Evolutionary conservation across 2,797 vertebrate genomes (phyloP), one percentile per base, ranked within the genome.

Genomic region (Bufotes viridis): DNA sequence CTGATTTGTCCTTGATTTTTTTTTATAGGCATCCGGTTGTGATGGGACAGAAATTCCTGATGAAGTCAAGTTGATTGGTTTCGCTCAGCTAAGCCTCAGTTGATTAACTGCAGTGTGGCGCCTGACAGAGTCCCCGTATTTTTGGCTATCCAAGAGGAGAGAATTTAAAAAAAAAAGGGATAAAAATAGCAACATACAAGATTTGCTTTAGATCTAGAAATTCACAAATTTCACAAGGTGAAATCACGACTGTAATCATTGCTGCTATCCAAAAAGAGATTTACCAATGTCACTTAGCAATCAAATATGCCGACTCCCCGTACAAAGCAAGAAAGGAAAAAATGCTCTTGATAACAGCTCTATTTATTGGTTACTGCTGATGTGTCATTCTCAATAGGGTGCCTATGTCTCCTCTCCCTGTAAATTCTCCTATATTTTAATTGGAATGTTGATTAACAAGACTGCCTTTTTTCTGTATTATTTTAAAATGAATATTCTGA

Each of bases 41-140:
- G 98, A 98, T 78, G 97, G 97, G 90, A 93, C 95, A 0, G 98
- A 99, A 95, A 97, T 96, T 91, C 97, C 97, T 0, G 98, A 99
- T 58, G 98, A 98, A 94, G 96, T 98, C 94, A 99, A 99, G 95
- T 94, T 99, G 96, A 98, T 98, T 86, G 97, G 98, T 93, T 99
- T 98, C 94, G 98, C 98, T 82, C 98, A 99, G 94, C 93, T 99
- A 91, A 99, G 98, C 91, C 94, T 99, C 93, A 97, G 96, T 96
- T 98, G 98, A 99, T 97, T 61, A 94, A 81, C 91, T 87, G 90
- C 91, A 89, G 78, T 88, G 90, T 55, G 90, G 87, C 86, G 72
- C 85, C 87, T 90, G 91, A 92, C 89, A 51, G 91, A 93, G 93
- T 90, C 89, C 90, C 87, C 93, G 49, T 93, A 93, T 85, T 78